Base-by-base conservation (phyloP, 2,797 vertebrate genomes). In the Crypturellus tataupa region DNA sequence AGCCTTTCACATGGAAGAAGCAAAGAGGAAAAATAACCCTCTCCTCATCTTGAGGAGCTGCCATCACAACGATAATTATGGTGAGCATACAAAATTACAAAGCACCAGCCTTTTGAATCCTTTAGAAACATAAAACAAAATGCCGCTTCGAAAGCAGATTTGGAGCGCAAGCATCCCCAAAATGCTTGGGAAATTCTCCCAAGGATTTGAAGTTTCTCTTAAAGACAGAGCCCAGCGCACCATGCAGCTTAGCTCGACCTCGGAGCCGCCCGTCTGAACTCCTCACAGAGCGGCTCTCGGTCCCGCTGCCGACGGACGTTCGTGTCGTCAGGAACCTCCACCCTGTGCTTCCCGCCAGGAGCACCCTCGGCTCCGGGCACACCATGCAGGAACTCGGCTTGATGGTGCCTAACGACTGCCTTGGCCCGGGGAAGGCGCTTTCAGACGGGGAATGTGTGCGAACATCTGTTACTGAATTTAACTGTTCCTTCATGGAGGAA, bases 401-500 rank as follows among this genome's bases (percentile, higher is more conserved):
- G 96, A 97, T 92, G 81, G 92, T 86, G 92, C 94, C 91, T 91
- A 93, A 90, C 93, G 81, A 92, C 86, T 1, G 0, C 33, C 87
- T 86, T 93, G 93, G 91, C 93, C 92, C 91, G 80, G 21, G 78
- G 80, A 95, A 95, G 33, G 83, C 67, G 59, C 77, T 92, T 93
- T 96, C 87, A 91, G 82, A 89, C 82, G 85, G 91, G 89, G 90
- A 93, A 90, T 71, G 82, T 10, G 39, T 75, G 67, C 3, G 12
- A 96, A 95, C 94, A 96, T 93, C 94, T 96, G 96, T 56, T 88
- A 51, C 24, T 55, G 85, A 77, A 68, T 96, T 90, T 82, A 79
- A 84, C 82, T 65, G 60, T 8, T 88, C 77, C 89, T 96, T 88
- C 92, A 82, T 19, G 16, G 11, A 83, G 67, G 37, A 89, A 91